These are phyloP conservation scores for Calliphora vomitoria DNA, from an alignment of 2,888 invertebrate genomes.

Conservation along the genomic window DNA sequence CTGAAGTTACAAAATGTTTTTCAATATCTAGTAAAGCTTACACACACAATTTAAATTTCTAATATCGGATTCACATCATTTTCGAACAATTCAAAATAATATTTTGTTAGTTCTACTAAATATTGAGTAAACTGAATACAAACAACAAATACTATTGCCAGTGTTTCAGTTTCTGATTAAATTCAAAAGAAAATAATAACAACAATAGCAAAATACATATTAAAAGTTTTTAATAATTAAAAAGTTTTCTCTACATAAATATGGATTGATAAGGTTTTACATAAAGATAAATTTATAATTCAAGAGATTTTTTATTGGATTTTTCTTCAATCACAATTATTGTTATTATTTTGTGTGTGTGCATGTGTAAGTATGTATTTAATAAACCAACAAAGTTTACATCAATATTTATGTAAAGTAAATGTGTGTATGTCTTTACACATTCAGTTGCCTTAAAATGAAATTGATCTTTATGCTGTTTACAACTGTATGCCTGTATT, in stretches of 20 bases:
- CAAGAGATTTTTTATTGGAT: constrained; percentile 24
- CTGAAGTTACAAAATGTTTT: too few species aligned
- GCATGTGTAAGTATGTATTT: background rate
- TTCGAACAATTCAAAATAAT: background rate
- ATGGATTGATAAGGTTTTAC: constrained; percentile 8
- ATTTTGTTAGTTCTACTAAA: background rate
- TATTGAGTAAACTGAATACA: background rate
- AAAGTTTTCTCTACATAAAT: background rate
- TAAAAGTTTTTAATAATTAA: constrained; percentile 21
- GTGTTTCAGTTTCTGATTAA: background rate
- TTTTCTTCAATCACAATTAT: constrained; percentile 33
- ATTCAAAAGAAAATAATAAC: background rate
- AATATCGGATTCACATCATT: too few species aligned
- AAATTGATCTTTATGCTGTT: constrained; percentile 58
- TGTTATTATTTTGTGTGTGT: background rate
- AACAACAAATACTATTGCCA: constrained; percentile 5
- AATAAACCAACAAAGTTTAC: constrained; percentile 12
- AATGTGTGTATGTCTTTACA: background rate
- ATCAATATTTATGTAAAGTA: background rate
- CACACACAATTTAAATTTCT: too few species aligned
- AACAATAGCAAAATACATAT: constrained; percentile 17
- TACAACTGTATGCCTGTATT: background rate
- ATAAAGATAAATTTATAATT: constrained; percentile 6
- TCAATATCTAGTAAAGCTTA: too few species aligned
- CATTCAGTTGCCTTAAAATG: constrained; percentile 42